Base-by-base conservation (phyloP, 92 coral and sea anemone species). In the Epizoanthus fatuus region DNA sequence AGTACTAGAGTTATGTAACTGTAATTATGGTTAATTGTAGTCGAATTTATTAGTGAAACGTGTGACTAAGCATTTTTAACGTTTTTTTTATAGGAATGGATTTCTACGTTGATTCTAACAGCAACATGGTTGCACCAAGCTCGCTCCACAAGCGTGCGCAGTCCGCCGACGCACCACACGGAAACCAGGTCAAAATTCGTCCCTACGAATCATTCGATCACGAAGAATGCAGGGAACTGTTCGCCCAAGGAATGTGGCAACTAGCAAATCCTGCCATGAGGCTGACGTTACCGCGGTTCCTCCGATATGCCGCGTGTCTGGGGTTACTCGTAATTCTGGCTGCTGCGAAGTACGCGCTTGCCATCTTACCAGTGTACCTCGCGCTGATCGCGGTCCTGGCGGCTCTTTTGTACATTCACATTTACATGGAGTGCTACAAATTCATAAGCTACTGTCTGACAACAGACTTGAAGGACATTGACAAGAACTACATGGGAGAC, bases 241-340 rank as follows among this genome's bases (percentile, higher is more conserved):
- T 91, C 76, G 89, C 93, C 16, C 91, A 89, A 79, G 98, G 98
- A 38, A 94, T 94, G 98, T 91, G 93, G 58, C 95, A 92, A 53
- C 81, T 94, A 4, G 89, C 81, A 4, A 89, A 86, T 67, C 95
- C 93, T 1, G 92, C 88, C 4, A 74, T 93, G 57, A 80, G 63
- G 17, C 44, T 93, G 37, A 92, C 92, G 14, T 83, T 87, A 13
- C 97, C 97, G 51, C 69, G 94, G 79, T 91, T 88, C 90, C 74
- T 85, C 37, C 75, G 89, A 84, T 49, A 85, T 47, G 92, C 93
- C 4, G 76, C 72, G 11, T 84, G 56, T 17, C 25, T 93, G 25
- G 67, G 74, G 40, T 84, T 88, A 64, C 39, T 93, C 45, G 74
- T 86, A 14, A 35, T 86, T 25, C 91, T 84, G 37, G 91, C 85